Evolutionary conservation across 2,888 invertebrate species (phyloP).

Genomic region (Epinotia brunnichana): DNA sequence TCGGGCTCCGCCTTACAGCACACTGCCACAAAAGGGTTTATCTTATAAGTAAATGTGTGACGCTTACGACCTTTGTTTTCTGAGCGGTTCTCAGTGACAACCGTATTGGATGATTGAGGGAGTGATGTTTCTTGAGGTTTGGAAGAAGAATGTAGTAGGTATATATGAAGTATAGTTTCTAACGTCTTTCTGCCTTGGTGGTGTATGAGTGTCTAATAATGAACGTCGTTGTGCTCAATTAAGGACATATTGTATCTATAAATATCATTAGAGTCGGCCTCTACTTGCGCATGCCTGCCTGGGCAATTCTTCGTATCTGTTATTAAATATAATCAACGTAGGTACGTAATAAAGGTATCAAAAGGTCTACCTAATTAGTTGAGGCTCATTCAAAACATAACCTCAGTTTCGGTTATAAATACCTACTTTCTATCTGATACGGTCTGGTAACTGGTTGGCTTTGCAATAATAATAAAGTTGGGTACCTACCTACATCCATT

Average conservation of each 20-base stretch:
- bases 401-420: too few species aligned
- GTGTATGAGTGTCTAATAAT: not conserved
- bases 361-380: too few species aligned
- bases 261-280: not conserved
- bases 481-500: too few species aligned
- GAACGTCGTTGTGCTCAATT: not conserved
- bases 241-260: not conserved
- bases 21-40: conserved; percentile 2
- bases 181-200: not conserved
- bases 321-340: too few species aligned
- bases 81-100: conserved; percentile 7
- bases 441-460: too few species aligned
- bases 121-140: not conserved
- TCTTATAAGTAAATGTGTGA: not conserved
- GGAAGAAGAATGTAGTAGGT: not conserved
- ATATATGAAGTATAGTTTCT: not conserved
- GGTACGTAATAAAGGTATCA: not conserved
- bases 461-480: too few species aligned
- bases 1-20: conserved; percentile 17
- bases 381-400: too few species aligned
- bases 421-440: too few species aligned
- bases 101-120: conserved; percentile 30
- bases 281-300: too few species aligned
- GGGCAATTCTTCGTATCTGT: too few species aligned
- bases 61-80: not conserved